Percentiles rank a stretch among this genome's conserved stretches.
phyloP scores from a whole-genome alignment of 2,113 vertebrate genomes.

The Phoxinus phoxinus region DNA sequence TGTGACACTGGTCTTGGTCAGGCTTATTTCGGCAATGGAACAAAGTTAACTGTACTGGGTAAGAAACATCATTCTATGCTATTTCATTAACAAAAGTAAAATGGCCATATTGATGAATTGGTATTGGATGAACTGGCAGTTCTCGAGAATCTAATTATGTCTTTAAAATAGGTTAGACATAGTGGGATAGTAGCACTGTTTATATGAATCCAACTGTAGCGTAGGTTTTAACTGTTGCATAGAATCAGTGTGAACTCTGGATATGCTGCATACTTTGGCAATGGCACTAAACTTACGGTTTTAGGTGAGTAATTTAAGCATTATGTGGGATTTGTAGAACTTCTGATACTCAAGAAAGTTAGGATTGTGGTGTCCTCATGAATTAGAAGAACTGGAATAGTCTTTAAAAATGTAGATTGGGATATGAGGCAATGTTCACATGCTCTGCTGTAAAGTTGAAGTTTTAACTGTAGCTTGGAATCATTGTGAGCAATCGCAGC shows the following conservation, averaged over 20 bases:
- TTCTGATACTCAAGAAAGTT: background rate
- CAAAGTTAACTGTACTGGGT: conserved; percentile 61
- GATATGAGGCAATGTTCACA: background rate
- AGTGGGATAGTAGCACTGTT: background rate
- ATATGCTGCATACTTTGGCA: conserved; percentile 28
- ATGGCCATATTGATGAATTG: background rate
- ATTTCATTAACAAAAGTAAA: background rate
- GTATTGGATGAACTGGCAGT: background rate
- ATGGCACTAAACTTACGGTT: conserved; percentile 53
- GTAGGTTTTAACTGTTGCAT: conserved; percentile 54
- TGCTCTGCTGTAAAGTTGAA: background rate
- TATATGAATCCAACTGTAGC: background rate
- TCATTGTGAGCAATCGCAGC: conserved; percentile 49
- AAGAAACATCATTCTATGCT: conserved; percentile 40
- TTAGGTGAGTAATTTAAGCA: conserved; percentile 45
- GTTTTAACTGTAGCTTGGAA: conserved; percentile 52
- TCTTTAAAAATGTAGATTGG: background rate
- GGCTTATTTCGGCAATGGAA: conserved; percentile 65
- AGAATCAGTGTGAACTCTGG: conserved; percentile 14
- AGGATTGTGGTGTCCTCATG: background rate
- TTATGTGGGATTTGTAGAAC: background rate
- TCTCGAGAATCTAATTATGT: background rate
- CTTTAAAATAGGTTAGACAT: background rate
- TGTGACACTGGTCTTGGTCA: conserved; percentile 48
- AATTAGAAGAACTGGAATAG: background rate